Evolutionary conservation across 2,797 vertebrate species (phyloP).

Genomic region (Sebastes taczanowskii): DNA sequence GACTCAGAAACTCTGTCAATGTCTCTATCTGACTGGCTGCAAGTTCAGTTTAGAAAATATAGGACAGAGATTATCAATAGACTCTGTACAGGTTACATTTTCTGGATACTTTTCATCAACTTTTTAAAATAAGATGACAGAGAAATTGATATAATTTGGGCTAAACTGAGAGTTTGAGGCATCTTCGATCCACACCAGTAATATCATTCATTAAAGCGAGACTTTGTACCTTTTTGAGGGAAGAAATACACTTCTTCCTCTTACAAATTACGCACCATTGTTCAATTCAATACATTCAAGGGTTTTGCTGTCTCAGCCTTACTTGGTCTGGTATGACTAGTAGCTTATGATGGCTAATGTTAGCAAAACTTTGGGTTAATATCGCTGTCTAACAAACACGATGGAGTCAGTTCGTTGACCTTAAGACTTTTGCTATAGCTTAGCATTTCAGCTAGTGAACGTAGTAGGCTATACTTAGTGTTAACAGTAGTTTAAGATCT

Average conservation of each 20-base stretch:
- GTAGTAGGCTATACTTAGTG: no score
- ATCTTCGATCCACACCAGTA: not conserved
- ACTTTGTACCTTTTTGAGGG: not conserved
- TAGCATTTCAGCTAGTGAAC: no score
- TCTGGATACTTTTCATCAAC: not conserved
- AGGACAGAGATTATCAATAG: not conserved
- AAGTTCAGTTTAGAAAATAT: not conserved
- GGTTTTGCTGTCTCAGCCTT: not conserved
- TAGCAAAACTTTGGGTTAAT: not conserved
- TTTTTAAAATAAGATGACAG: not conserved
- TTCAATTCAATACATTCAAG: not conserved
- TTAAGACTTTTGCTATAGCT: no score
- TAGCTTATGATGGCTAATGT: not conserved
- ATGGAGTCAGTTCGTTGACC: no score
- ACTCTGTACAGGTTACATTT: not conserved
- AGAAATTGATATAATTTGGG: not conserved
- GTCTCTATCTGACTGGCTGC: constrained; percentile 30
- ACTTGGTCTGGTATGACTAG: not conserved
- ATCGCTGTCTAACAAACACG: no score
- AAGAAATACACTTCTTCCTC: not conserved
- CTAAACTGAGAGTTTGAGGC: not conserved
- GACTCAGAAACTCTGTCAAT: constrained; percentile 15
- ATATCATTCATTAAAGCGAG: not conserved
- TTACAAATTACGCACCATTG: not conserved
- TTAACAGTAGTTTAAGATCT: no score